These are phyloP conservation scores for Orchestia grillus DNA, from an alignment of 1,140 invertebrate genomes.

Conservation along the genomic window DNA sequence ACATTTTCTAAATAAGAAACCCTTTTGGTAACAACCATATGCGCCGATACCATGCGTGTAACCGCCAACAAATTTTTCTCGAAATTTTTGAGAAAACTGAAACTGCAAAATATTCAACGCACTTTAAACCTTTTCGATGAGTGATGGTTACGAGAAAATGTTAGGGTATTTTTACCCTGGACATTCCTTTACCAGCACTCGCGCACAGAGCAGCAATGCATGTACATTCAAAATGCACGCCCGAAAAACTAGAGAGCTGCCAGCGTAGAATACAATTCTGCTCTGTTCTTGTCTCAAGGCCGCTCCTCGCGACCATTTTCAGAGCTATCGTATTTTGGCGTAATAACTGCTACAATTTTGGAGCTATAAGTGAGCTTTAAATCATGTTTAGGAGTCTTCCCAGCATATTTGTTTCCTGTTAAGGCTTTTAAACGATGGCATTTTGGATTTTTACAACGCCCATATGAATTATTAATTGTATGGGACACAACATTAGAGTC, in stretches of 20 bases:
- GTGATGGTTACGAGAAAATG: background rate
- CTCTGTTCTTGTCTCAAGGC: background rate
- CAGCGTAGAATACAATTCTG: background rate
- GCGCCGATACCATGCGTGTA: no score
- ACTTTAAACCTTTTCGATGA: background rate
- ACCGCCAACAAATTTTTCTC: no score
- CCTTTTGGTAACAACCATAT: no score
- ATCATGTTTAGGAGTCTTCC: background rate
- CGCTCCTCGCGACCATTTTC: background rate
- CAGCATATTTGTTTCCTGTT: background rate
- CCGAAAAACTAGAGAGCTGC: background rate
- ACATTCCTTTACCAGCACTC: background rate
- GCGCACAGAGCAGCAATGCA: background rate
- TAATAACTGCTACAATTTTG: background rate
- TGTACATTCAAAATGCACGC: background rate
- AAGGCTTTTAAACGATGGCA: background rate
- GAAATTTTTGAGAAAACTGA: no score
- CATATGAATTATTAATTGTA: background rate
- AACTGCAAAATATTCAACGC: background rate
- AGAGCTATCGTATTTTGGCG: background rate
- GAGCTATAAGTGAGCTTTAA: background rate
- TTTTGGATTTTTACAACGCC: constrained; percentile 1
- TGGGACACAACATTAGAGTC: background rate
- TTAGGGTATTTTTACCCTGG: background rate
- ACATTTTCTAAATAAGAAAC: no score